Percentiles rank a stretch among this genome's conserved stretches.
Conservation (phyloP, 2,113 vertebrate species). For the Notarius lentiginosus region DNA sequence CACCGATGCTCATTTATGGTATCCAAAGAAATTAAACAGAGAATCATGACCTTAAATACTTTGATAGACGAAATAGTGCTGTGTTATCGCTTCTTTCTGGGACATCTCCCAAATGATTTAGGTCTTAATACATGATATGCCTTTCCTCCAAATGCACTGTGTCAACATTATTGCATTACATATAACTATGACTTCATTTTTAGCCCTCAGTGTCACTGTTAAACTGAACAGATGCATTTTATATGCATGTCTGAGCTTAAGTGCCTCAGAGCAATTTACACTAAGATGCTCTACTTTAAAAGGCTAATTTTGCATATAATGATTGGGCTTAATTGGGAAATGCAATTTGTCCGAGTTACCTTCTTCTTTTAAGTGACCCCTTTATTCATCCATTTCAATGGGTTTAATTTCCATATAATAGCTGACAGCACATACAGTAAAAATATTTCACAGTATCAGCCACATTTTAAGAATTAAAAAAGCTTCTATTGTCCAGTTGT, state of each 20-base stretch:
- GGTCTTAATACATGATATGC: background rate
- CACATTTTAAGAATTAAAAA: background rate
- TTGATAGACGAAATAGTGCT: background rate
- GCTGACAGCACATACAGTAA: background rate
- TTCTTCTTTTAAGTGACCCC: background rate
- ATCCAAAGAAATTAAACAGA: background rate
- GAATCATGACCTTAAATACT: background rate
- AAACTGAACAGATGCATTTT: background rate
- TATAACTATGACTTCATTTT: background rate
- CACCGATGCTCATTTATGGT: background rate
- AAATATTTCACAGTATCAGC: background rate
- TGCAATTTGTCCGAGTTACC: background rate
- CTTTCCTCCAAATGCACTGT: background rate
- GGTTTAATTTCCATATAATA: background rate
- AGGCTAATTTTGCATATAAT: constrained; percentile 3
- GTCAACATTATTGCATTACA: background rate
- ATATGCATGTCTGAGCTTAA: background rate
- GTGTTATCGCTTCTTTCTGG: background rate
- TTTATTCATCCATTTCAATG: background rate
- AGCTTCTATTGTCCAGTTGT: background rate
- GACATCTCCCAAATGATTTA: background rate
- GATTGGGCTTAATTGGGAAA: background rate
- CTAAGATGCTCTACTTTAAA: background rate
- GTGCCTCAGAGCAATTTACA: constrained; percentile 2
- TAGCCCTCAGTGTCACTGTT: background rate